These are phyloP conservation scores for Thecocarcelia acutangulata DNA, from an alignment of 2,888 invertebrate genomes.

Conservation along the genomic window DNA sequence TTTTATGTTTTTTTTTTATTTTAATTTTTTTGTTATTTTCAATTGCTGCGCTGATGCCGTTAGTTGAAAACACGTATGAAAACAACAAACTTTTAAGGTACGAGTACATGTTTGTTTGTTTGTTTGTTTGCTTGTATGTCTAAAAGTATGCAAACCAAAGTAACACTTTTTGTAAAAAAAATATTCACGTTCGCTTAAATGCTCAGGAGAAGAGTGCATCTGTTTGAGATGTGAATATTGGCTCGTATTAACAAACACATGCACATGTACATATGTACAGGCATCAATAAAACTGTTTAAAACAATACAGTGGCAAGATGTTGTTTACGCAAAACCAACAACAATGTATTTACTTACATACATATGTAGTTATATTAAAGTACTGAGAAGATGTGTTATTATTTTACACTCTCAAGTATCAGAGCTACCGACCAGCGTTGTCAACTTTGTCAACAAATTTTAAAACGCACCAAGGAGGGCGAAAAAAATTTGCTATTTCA, in stretches of 20 bases:
- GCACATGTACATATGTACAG: background rate
- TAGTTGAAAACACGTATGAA: slow-evolving; percentile 44
- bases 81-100: slow-evolving; percentile 56
- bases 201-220: background rate
- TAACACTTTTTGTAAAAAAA: slow-evolving; percentile 13
- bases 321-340: slow-evolving; percentile 41
- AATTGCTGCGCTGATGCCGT: slow-evolving; percentile 21
- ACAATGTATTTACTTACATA: background rate
- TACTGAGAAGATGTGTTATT: no score
- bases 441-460: no score
- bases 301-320: slow-evolving; percentile 20
- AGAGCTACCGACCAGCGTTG: no score
- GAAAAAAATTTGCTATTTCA: no score
- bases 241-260: background rate
- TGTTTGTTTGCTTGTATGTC: slow-evolving; percentile 9
- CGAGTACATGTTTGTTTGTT: background rate
- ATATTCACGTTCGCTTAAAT: slow-evolving; percentile 20
- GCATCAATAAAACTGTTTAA: background rate
- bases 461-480: no score
- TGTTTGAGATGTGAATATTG: slow-evolving; percentile 33
- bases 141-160: slow-evolving; percentile 39
- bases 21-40: background rate
- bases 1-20: slow-evolving; percentile 25
- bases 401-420: no score
- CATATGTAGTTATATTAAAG: background rate